Conservation (phyloP, 2,113 vertebrate genomes). For the Vireo altiloquus region DNA sequence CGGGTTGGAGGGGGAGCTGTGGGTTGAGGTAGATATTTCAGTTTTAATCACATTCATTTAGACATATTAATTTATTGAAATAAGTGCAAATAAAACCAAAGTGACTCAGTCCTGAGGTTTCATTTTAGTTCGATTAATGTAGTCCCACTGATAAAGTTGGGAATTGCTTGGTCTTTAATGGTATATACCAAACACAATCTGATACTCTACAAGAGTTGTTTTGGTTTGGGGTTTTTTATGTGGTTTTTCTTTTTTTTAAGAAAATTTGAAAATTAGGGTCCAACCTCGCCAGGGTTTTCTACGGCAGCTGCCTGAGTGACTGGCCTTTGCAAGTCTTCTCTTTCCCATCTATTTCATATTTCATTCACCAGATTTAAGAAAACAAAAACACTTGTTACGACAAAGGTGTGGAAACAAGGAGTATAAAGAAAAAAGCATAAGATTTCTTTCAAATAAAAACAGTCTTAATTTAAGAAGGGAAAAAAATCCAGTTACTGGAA, state of each 20-base stretch:
- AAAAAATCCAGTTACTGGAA: not conserved
- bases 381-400: not conserved
- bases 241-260: not conserved
- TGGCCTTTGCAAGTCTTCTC: not conserved
- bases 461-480: not conserved
- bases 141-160: not conserved
- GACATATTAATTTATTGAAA: not conserved
- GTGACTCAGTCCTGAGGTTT: accelerated
- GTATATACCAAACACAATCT: not conserved
- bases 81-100: not conserved
- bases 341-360: not conserved
- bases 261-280: not conserved
- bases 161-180: not conserved
- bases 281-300: accelerated
- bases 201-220: not conserved
- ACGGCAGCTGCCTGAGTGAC: not conserved
- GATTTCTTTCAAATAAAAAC: not conserved
- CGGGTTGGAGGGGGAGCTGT: not conserved
- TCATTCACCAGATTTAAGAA: not conserved
- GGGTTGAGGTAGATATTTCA: not conserved
- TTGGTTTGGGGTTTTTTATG: not conserved
- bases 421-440: not conserved
- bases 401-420: not conserved
- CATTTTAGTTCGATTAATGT: not conserved
- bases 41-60: not conserved